These are phyloP conservation scores for Solenodon paradoxus DNA, from an alignment of 2,113 vertebrate genomes.

Conservation along the genomic window DNA sequence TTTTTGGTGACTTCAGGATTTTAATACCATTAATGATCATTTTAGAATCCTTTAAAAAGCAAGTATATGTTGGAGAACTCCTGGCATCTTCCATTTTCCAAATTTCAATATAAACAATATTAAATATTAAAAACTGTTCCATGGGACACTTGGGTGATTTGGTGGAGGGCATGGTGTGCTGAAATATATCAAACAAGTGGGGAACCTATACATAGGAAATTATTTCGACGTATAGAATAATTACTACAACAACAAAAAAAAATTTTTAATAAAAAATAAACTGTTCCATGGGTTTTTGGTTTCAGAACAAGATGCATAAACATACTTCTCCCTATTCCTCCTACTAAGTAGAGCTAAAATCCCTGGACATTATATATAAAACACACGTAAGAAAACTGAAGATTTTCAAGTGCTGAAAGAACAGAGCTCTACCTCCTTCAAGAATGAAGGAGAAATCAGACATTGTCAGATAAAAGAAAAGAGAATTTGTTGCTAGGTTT, in stretches of 20 bases:
- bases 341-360: neutral
- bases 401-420: neutral
- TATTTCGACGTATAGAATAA: too few species aligned
- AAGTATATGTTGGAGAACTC: neutral
- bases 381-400: neutral
- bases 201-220: too few species aligned
- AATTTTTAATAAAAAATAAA: too few species aligned
- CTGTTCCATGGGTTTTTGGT: neutral
- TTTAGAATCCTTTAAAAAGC: neutral
- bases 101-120: constrained; percentile 19
- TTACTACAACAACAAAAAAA: too few species aligned
- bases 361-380: neutral
- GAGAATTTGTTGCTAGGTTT: neutral
- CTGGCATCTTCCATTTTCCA: neutral
- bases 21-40: neutral
- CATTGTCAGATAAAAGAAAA: neutral
- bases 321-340: neutral
- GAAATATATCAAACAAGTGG: too few species aligned
- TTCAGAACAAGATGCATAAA: neutral
- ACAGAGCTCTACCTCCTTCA: neutral
- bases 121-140: neutral
- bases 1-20: neutral
- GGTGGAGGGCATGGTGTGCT: too few species aligned
- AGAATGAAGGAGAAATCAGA: constrained; percentile 3
- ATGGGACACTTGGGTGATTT: too few species aligned